Base-by-base conservation (phyloP, 2,888 invertebrate species). In the Drosophila neutralis region DNA sequence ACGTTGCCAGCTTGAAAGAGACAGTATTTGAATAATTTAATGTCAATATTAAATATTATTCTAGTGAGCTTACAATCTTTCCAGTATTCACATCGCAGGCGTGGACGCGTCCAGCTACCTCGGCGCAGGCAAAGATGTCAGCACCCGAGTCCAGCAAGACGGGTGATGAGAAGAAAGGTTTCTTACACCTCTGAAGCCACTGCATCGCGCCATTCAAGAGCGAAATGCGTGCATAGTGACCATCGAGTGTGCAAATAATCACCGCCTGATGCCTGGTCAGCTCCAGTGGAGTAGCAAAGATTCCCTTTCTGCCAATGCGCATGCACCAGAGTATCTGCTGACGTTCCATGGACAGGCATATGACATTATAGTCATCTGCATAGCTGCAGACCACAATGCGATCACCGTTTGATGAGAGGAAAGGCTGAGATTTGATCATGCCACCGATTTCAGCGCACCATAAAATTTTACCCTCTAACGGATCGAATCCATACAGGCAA, bases 131-230 rank as follows among this genome's bases (percentile, higher is more conserved):
- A 42, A 92, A 80, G 21, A 91, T 90, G 21, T 67, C 65, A 63
- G 58, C 33, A 31, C 36, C 63, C 10, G 76, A 57, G 8, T 86
- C 85, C 11, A 91, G 52, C n/a, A 83, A 58, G n/a, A 76, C 77
- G 2, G 95, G 95, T 1, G 94, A 94, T 13, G 95, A 94, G 91
- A 96, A 96, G 59, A 96, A 92, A 3, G 96, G 95, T 71, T 94
- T 93, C 36, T 87, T 82, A 24, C 94, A 87, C 75, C 94, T 91
- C 36, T 90, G 90, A 5, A 77, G 88, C 95, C 95, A 96, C 36
- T 93, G 61, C 24, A 94, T 81, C 6, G 82, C 66, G 1, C 95
- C 95, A 59, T 90, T 92, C 15, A 73, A 64, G 81, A 94, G 92
- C 24, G 93, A 80, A 27, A 95, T 62, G 33, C 94, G 92, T 35